Percentiles rank a stretch among this genome's conserved stretches.
Evolutionary conservation across 2,113 vertebrate genomes (phyloP).

Genomic region (Sebastes fasciatus): DNA sequence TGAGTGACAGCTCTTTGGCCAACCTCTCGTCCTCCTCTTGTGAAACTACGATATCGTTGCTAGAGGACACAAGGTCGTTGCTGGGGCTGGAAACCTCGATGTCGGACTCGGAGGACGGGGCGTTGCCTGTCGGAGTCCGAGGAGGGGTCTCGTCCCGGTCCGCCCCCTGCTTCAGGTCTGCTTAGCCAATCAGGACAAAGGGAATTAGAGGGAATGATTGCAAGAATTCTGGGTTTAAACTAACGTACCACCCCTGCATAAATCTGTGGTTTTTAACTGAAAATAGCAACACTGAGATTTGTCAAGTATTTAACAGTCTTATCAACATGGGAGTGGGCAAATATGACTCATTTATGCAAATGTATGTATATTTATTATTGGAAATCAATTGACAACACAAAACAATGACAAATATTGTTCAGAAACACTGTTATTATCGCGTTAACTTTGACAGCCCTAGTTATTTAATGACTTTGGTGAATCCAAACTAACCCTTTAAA

Average conservation of each 20-base stretch:
- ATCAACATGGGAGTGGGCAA: too few relatives aligned
- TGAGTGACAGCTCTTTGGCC: conserved; percentile 96
- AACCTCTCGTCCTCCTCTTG: conserved; percentile 93
- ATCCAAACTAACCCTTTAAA: too few relatives aligned
- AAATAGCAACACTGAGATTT: background rate
- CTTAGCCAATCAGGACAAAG: conserved; percentile 14
- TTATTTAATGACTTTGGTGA: too few relatives aligned
- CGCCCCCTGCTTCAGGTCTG: conserved; percentile 69
- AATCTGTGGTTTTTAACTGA: background rate
- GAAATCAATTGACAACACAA: too few relatives aligned
- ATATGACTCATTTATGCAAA: too few relatives aligned
- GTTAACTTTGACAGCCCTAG: too few relatives aligned
- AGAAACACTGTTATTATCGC: too few relatives aligned
- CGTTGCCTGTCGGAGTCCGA: conserved; percentile 95
- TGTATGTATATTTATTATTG: too few relatives aligned
- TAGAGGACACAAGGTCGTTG: conserved; percentile 86
- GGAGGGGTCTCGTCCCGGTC: conserved; percentile 95
- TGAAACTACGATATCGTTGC: conserved; percentile 84
- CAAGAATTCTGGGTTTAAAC: background rate
- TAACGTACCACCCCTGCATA: background rate
- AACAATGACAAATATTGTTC: too few relatives aligned
- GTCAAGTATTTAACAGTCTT: too few relatives aligned
- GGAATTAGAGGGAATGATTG: background rate
- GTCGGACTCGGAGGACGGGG: conserved; percentile 96
- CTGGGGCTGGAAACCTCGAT: conserved; percentile 95